Evolutionary conservation across 1,140 invertebrate genomes (phyloP), one percentile per base, ranked within the genome.

Genomic region (Drosophila insularis): DNA sequence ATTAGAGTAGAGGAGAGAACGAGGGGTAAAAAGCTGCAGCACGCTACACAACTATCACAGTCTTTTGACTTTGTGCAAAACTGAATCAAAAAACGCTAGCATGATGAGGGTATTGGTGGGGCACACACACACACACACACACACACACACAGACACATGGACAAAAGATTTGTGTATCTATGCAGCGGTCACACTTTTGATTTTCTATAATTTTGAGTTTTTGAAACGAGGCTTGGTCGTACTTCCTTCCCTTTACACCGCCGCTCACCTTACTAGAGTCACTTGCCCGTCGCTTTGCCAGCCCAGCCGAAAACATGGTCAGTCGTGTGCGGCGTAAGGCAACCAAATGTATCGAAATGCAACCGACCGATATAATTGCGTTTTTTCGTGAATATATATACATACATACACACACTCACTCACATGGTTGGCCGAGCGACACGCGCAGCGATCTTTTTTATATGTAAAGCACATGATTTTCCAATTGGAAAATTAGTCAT

Each of bases 321-420:
- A 90, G 89, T 90, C 89, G 89, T 89, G 89, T 90, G 89, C 89
- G 82, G 89, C 87, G 89, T 90, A 78, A 90, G 80, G 89, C 89
- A 90, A 90, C 82, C 89, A 89, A 89, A 89, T 89, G 86, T 89
- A 89, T 89, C 86, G 86, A 89, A 90, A 90, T 90, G 89, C 89
- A 90, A 90, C 89, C 89, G 89, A 90, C 82, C 89, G 89, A 86
- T 90, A 81, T 90, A 86, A 81, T 90, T 86, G 81, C 81, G 81
- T 89, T 89, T 89, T 86, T 86, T 86, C 82, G 82, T 86, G 82
- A 73, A 87, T 77, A 72, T 50, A 68, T 27, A 64, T 14, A 67
- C n/a, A 46, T 61, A 61, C 50, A 65, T 55, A 71, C 50, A 73
- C 59, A 71, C 46, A 76, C 61, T 79, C 63, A 74, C 63, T 75